Evolutionary conservation across 2,113 vertebrate species (phyloP).

Genomic region (Cyprinus carpio): DNA sequence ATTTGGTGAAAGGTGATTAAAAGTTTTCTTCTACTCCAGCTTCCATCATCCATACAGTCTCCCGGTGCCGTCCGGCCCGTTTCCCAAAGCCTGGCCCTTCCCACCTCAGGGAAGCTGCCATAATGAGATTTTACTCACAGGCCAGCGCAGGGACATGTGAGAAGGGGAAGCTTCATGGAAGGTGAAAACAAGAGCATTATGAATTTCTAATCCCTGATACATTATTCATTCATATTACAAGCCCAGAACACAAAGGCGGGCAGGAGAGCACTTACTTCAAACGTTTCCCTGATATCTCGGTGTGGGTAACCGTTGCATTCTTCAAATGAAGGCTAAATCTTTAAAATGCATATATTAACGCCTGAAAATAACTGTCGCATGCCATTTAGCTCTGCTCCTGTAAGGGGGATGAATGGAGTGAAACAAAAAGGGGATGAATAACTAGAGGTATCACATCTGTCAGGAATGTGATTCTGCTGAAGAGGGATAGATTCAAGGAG

Average conservation of each 20-base stretch:
- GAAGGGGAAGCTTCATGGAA: constrained; percentile 26
- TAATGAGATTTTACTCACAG: constrained; percentile 47
- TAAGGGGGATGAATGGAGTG: constrained; percentile 29
- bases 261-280: constrained; percentile 59
- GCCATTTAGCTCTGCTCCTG: constrained; percentile 15
- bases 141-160: constrained; percentile 37
- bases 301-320: constrained; percentile 55
- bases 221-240: constrained; percentile 60
- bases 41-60: constrained; percentile 20
- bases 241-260: constrained; percentile 51
- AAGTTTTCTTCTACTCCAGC: constrained; percentile 6
- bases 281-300: constrained; percentile 43
- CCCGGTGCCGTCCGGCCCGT: not conserved
- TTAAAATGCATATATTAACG: constrained; percentile 61
- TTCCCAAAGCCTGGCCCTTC: constrained; percentile 25
- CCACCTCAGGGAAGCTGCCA: constrained; percentile 38
- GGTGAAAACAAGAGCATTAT: constrained; percentile 57
- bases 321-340: constrained; percentile 52
- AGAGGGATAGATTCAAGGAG: constrained; percentile 9
- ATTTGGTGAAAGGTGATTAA: constrained; percentile 38
- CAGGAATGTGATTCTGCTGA: constrained; percentile 23
- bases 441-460: constrained; percentile 32
- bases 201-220: constrained; percentile 56
- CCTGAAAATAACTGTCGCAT: constrained; percentile 46
- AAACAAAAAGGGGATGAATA: constrained; percentile 21